Percentiles rank a stretch among this genome's conserved stretches.
These are phyloP conservation scores for Trimorus sp. DNA, from an alignment of 2,888 invertebrate genomes.

Conservation along the genomic window DNA sequence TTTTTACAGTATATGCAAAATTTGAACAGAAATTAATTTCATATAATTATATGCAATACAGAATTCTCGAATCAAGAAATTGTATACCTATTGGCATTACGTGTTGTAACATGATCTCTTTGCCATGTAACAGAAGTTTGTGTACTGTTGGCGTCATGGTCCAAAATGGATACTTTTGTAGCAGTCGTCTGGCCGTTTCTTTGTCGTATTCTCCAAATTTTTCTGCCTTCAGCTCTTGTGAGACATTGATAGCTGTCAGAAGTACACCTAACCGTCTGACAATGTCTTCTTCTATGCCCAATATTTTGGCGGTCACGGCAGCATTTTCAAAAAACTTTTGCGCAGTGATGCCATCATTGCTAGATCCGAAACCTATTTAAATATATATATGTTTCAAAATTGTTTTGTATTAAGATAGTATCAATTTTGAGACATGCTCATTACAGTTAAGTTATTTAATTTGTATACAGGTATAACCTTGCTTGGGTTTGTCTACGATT, in stretches of 20 bases:
- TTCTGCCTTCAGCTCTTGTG: slow-evolving; percentile 9
- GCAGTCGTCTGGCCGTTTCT: slow-evolving; percentile 7
- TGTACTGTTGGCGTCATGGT: slow-evolving; percentile 33
- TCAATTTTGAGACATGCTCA: neutral
- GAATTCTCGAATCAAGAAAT: slow-evolving; percentile 4
- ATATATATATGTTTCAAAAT: slow-evolving; percentile 4
- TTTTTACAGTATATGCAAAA: neutral
- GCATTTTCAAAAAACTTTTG: slow-evolving; percentile 17
- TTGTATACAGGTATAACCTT: neutral
- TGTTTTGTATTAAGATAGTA: neutral
- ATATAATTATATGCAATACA: neutral
- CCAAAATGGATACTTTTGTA: slow-evolving; percentile 20
- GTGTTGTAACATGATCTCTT: slow-evolving; percentile 14
- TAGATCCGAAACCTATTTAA: slow-evolving; percentile 18
- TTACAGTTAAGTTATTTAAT: neutral
- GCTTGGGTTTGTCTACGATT: neutral
- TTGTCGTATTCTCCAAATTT: slow-evolving; percentile 31
- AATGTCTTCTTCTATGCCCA: slow-evolving; percentile 18
- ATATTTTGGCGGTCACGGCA: slow-evolving; percentile 17
- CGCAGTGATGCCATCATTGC: slow-evolving; percentile 31
- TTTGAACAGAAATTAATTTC: neutral
- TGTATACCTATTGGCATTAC: slow-evolving; percentile 24
- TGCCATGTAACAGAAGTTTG: slow-evolving; percentile 30
- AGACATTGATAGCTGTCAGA: neutral
- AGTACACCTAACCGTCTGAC: slow-evolving; percentile 11